phyloP scores from a whole-genome alignment of 2,113 vertebrate genomes.

The Leucoraja erinaceus region DNA sequence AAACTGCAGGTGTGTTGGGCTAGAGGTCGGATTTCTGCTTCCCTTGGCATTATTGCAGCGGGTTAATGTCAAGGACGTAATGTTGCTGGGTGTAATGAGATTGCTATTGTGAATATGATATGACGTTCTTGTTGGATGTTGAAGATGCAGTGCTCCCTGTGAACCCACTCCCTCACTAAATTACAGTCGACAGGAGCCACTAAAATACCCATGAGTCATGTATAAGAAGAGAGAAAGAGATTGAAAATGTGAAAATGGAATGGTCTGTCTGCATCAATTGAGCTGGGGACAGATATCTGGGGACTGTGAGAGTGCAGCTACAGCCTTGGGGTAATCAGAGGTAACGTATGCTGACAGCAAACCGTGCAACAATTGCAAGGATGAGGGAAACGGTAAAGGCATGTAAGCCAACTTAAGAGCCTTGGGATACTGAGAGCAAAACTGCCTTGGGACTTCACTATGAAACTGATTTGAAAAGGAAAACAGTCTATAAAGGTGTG shows the following conservation, averaged over 20 bases:
- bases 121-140: background rate
- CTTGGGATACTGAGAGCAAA: background rate
- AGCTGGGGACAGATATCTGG: background rate
- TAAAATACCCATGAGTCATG: background rate
- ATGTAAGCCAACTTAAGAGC: constrained; percentile 22
- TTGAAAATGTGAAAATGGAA: background rate
- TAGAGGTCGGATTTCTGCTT: background rate
- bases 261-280: background rate
- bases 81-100: background rate
- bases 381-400: constrained; percentile 6
- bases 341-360: constrained; percentile 28
- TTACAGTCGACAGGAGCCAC: background rate
- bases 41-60: background rate
- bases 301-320: constrained; percentile 25
- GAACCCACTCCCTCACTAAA: background rate
- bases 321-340: background rate
- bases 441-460: background rate
- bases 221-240: constrained; percentile 16
- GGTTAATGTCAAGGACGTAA: background rate
- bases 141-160: background rate
- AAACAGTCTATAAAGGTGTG: constrained; percentile 19
- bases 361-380: background rate
- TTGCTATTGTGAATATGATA: background rate
- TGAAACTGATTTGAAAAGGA: constrained; percentile 24
- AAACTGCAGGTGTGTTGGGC: background rate